Evolutionary conservation across 2,113 vertebrate species (phyloP), one percentile per base, ranked within the genome.

Genomic region (Channa argus): DNA sequence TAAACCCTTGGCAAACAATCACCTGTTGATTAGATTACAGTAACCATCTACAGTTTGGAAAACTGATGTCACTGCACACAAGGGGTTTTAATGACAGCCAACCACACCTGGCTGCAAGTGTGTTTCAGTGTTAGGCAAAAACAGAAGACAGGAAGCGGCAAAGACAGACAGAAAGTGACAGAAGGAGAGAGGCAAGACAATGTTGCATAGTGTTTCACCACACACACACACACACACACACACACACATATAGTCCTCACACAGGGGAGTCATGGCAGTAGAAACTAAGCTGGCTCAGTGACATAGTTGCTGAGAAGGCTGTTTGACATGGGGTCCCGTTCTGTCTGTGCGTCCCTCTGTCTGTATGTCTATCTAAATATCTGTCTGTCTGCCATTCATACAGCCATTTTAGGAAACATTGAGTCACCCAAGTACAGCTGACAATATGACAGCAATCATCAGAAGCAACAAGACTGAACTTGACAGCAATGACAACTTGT

Each of bases 291-390:
- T 76, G 82, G 85, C 71, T 74, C 75, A 74, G 79, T 84, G 80
- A 74, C 77, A 89, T 83, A 88, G 85, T 87, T 90, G 89, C 90
- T 90, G 91, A 92, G 89, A 90, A 85, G 71, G 88, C 89, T 65
- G 77, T 89, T 89, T 90, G 87, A 88, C 88, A 83, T 46, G 12
- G 82, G 84, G 86, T 85, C 74, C 76, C 82, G 55, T 69, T 79
- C 77, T 72, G 68, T 47, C 77, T 74, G 74, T 71, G 66, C 50
- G 64, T 62, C 44, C 36, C 75, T 73, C 72, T 59, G 43, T 5
- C 50, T 49, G 24, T 14, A 68, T 45, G 66, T 65, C 70, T 69
- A 24, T 24, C 24, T 24, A 24, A 24, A 24, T 24, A 46, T 50
- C 44, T 72, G 58, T 52, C 78, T 50, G 65, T 68, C 71, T 66